Conservation (phyloP, 2,113 vertebrate genomes). For the cattle (Bos taurus) region DNA sequence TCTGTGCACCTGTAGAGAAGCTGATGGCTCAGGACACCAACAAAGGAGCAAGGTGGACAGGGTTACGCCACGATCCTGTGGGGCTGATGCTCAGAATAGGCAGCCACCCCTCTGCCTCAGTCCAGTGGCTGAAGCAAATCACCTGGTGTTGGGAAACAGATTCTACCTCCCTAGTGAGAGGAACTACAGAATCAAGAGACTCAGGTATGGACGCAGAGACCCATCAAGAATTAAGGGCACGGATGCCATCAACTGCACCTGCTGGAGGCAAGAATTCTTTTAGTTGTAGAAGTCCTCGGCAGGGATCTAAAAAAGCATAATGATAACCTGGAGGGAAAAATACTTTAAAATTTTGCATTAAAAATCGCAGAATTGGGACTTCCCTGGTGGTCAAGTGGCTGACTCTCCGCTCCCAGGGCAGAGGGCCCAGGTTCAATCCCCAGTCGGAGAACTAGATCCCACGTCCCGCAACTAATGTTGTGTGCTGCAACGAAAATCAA, state of each 20-base stretch:
- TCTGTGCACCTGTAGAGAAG: neutral
- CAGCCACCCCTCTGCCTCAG: neutral
- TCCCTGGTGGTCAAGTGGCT: neutral
- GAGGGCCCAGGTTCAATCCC: neutral
- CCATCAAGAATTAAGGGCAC: neutral
- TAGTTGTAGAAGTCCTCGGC: neutral
- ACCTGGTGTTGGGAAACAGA: fast-evolving
- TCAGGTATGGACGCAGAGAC: neutral
- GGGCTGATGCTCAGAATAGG: neutral
- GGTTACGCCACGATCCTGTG: fast-evolving
- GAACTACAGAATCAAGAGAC: neutral
- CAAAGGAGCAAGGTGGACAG: neutral
- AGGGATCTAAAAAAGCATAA: neutral
- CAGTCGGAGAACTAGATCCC: neutral
- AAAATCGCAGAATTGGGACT: neutral
- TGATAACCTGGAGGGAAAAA: neutral
- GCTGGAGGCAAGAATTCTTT: neutral
- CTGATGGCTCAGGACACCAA: fast-evolving
- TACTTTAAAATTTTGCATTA: neutral
- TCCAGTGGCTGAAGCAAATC: neutral
- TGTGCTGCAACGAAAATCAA: fast-evolving
- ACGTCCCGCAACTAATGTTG: fast-evolving
- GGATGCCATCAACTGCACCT: neutral
- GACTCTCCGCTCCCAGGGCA: neutral
- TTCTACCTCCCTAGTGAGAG: neutral